These are phyloP conservation scores for Myotis planiceps DNA, from an alignment of 2,797 vertebrate species.

Conservation along the genomic window DNA sequence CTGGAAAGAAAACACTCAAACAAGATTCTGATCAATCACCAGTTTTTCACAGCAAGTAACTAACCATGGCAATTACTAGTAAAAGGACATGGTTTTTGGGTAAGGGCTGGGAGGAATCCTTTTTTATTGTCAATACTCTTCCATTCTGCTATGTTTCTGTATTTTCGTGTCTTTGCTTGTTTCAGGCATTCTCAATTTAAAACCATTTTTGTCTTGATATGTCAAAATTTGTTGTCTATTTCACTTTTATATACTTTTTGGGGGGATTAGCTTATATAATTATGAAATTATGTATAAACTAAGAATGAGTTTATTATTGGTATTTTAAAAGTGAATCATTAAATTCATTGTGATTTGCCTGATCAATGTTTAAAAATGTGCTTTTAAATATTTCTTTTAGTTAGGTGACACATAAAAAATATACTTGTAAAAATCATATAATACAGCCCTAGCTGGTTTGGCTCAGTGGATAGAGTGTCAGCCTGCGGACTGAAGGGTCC, in stretches of 20 bases:
- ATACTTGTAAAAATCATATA: not conserved
- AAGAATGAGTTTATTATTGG: not conserved
- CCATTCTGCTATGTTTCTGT: not conserved
- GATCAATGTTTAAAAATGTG: not conserved
- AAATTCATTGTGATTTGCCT: not conserved
- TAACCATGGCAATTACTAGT: not conserved
- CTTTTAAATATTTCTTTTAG: constrained; percentile 2
- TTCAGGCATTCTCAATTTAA: not conserved
- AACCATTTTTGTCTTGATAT: not conserved
- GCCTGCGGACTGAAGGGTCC: too few relatives aligned
- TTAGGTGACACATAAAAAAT: not conserved
- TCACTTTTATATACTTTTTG: not conserved
- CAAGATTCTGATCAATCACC: not conserved
- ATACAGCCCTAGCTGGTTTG: not conserved
- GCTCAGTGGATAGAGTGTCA: too few relatives aligned
- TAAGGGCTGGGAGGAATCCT: not conserved
- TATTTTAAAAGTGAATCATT: constrained; percentile 4
- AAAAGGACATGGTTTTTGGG: not conserved
- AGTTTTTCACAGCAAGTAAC: not conserved
- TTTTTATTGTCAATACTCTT: not conserved
- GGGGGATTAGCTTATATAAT: not conserved
- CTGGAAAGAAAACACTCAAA: not conserved
- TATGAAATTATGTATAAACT: not conserved
- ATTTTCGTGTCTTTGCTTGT: not conserved
- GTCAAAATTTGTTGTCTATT: not conserved